A percentile compares a stretch with the other conserved stretches of the same genome.
phyloP scores from a whole-genome alignment of 2,888 invertebrate genomes.

The Rhodophaea formosa region DNA sequence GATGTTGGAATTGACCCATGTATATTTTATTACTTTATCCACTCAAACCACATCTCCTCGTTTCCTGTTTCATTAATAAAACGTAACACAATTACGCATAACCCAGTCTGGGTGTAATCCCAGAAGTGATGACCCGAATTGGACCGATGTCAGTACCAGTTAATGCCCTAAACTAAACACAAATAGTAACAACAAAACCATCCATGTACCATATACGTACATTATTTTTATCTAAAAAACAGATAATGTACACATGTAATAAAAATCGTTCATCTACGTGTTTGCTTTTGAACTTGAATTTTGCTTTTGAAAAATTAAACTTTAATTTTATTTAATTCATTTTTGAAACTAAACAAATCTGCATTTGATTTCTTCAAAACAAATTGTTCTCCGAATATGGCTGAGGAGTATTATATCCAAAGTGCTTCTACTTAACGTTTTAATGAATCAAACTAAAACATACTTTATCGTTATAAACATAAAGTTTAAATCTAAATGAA shows the following conservation, averaged over 20 bases:
- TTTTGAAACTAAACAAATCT: too few species aligned
- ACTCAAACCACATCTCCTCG: background rate
- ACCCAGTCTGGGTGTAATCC: background rate
- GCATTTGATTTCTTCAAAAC: background rate
- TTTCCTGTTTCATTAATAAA: background rate
- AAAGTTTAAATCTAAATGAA: background rate
- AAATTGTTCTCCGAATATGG: background rate
- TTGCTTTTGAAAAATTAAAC: too few species aligned
- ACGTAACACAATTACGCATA: background rate
- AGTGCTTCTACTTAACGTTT: too few species aligned
- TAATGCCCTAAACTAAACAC: conserved; percentile 9
- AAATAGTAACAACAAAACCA: background rate
- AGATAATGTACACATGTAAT: too few species aligned
- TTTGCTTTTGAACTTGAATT: too few species aligned
- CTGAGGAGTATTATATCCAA: too few species aligned
- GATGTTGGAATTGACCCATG: too few species aligned
- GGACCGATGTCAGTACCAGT: conserved; percentile 2
- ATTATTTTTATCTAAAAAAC: too few species aligned
- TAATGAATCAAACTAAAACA: background rate
- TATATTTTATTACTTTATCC: too few species aligned
- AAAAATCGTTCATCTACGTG: too few species aligned
- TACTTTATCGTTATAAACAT: background rate
- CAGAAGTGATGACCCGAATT: conserved; percentile 8
- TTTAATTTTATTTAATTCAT: too few species aligned
- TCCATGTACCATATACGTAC: background rate